Conservation (phyloP, 2,113 vertebrate species). For the Macquaria ambigua region DNA sequence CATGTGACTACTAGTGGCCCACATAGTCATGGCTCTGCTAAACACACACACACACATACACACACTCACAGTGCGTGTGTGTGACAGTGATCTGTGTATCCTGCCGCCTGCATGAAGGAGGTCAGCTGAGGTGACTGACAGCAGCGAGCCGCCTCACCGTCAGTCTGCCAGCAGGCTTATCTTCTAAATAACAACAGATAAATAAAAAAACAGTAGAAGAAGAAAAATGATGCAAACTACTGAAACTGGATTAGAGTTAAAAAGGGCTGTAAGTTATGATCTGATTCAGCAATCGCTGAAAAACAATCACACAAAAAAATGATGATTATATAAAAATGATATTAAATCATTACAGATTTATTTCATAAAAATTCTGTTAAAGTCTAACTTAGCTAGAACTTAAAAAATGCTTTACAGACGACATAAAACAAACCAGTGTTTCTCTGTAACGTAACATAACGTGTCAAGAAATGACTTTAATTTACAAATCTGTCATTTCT, state of each 20-base stretch:
- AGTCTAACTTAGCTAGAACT: too few relatives aligned
- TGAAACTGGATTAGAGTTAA: not conserved
- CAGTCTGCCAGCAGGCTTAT: not conserved
- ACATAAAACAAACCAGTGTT: too few relatives aligned
- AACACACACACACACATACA: constrained; percentile 8
- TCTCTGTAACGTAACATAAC: too few relatives aligned
- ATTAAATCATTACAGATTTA: not conserved
- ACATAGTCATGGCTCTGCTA: constrained; percentile 16
- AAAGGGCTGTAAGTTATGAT: too few relatives aligned
- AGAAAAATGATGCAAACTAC: not conserved
- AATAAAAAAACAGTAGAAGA: not conserved
- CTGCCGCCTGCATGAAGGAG: not conserved
- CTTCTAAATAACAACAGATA: not conserved
- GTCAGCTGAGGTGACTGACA: constrained; percentile 60
- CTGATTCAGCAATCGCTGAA: too few relatives aligned
- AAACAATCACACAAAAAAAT: not conserved
- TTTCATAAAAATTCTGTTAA: too few relatives aligned
- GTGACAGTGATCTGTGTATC: constrained; percentile 34
- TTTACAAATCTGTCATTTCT: too few relatives aligned
- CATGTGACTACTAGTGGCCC: constrained; percentile 40
- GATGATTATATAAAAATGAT: not conserved
- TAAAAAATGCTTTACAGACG: too few relatives aligned
- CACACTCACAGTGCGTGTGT: constrained; percentile 21
- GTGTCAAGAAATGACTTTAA: too few relatives aligned
- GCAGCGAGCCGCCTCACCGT: not conserved